Conservation (phyloP, 2,888 invertebrate genomes). For the Gisinianus flammeolus region DNA sequence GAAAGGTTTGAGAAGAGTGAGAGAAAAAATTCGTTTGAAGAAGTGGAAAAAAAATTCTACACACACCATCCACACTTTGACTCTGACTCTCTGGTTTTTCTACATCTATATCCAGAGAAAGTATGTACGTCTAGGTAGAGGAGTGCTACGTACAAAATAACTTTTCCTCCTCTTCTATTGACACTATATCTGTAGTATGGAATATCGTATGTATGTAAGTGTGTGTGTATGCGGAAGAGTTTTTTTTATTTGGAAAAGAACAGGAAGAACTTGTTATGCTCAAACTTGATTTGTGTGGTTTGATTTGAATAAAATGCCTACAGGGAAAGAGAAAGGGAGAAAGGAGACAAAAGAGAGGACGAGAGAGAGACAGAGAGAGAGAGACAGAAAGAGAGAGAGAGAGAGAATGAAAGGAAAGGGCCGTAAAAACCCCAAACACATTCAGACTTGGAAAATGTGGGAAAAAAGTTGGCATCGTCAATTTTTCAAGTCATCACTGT, state of each 20-base stretch:
- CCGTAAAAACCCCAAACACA: background rate
- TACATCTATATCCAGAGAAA: background rate
- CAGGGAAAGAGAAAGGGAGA: conserved; percentile 23
- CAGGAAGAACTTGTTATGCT: conserved; percentile 36
- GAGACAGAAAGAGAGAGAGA: background rate
- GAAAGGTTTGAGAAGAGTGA: no score
- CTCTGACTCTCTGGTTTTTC: background rate
- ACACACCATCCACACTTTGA: no score
- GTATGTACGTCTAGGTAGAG: background rate
- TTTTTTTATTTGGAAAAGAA: conserved; percentile 14
- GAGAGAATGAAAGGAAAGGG: background rate
- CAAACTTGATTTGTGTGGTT: conserved; percentile 39
- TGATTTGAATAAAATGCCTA: conserved; percentile 40
- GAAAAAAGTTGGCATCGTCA: conserved; percentile 39
- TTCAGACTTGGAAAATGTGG: conserved; percentile 11
- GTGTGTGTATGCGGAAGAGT: background rate
- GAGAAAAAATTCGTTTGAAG: no score
- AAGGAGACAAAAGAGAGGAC: background rate
- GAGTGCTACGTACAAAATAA: no score
- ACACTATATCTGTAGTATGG: no score
- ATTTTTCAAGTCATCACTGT: conserved; percentile 37
- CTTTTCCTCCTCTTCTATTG: no score
- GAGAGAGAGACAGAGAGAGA: background rate
- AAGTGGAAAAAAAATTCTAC: no score
- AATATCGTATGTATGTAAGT: background rate